phyloP scores from a whole-genome alignment of 2,888 invertebrate species.

The Cyclophora punctaria region DNA sequence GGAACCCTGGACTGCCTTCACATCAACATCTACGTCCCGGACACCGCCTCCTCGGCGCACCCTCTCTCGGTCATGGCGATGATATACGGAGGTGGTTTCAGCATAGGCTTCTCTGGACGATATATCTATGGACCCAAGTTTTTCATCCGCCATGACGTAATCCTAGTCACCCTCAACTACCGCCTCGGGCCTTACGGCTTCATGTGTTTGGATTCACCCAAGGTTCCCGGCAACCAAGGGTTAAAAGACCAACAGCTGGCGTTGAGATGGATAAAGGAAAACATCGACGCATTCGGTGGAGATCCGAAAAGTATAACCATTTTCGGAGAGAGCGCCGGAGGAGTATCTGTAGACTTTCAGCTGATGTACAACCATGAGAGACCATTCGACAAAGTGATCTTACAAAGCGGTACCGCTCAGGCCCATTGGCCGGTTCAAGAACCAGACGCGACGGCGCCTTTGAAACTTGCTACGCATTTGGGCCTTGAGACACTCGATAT shows the following conservation, averaged over 20 bases:
- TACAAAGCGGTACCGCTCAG: conserved; percentile 29
- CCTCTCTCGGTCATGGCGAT: conserved; percentile 20
- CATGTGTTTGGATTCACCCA: conserved; percentile 26
- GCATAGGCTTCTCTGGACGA: conserved; percentile 3
- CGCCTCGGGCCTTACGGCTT: conserved; percentile 32
- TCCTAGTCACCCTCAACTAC: conserved; percentile 32
- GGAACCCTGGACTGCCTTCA: conserved; percentile 22
- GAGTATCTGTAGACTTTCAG: conserved; percentile 23
- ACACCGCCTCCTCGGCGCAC: conserved; percentile 11
- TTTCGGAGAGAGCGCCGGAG: conserved; percentile 32
- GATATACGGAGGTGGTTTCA: conserved; percentile 19
- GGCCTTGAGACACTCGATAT: conserved; percentile 24
- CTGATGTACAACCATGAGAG: conserved; percentile 22
- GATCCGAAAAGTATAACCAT: conserved; percentile 25
- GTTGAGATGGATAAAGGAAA: conserved; percentile 30
- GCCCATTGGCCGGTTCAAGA: conserved; percentile 15
- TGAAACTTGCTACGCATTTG: conserved; percentile 25
- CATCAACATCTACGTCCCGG: conserved; percentile 23
- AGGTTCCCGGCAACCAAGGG: conserved; percentile 36
- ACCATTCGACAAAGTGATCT: conserved; percentile 26
- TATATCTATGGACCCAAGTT: conserved; percentile 8
- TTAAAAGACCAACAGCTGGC: conserved; percentile 31
- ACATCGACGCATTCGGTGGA: conserved; percentile 32
- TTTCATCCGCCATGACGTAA: conserved; percentile 20
- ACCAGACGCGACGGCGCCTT: conserved; percentile 16